Base-by-base conservation (phyloP, 2,113 vertebrate genomes). In the Sus scrofa region DNA sequence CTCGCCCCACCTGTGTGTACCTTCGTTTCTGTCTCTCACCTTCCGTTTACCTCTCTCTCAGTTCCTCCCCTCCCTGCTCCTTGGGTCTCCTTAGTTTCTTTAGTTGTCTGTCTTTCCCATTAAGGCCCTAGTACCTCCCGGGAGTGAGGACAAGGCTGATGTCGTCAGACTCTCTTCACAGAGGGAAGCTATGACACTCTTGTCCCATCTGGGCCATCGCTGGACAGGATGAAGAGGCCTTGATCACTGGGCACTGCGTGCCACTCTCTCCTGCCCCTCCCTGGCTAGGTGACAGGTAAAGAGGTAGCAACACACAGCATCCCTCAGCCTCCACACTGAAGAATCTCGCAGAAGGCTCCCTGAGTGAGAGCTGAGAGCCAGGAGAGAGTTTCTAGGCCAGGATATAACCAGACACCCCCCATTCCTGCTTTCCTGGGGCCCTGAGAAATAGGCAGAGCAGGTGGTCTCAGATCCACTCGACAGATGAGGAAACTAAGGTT, bases 41-140 rank as follows among this genome's bases (percentile, higher is more conserved):
- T 30, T 90, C 85, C 86, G 19, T 85, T 65, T 34, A 37, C 90
- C 85, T 84, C 83, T 87, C 89, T 39, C 15, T n/a, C 77, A 50
- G 74, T 81, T 95, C 52, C 83, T 92, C 86, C 34, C 60, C 79
- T 82, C 52, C 67, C 68, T 89, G 68, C 44, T 32, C 32, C 65
- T 82, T 56, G 60, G 3, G 32, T 39, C 86, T 83, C 50, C 83
- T 56, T 58, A 97, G 97, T 97, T 98, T 98, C 94, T 79, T 73
- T 60, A 63, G 63, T 85, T 60, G 52, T n/a, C 58, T 68, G 10
- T 70, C 68, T 90, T 67, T 86, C 60, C 34, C 58, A 70, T 84
- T 94, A 95, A 95, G 83, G 89, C 79, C 85, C 27, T 71, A 84
- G 84, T 54, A 58, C 63, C 85, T 70, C n/a, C 86, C 73, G 52